Conservation (phyloP, 2,113 vertebrate genomes). For the Bufo bufo region DNA sequence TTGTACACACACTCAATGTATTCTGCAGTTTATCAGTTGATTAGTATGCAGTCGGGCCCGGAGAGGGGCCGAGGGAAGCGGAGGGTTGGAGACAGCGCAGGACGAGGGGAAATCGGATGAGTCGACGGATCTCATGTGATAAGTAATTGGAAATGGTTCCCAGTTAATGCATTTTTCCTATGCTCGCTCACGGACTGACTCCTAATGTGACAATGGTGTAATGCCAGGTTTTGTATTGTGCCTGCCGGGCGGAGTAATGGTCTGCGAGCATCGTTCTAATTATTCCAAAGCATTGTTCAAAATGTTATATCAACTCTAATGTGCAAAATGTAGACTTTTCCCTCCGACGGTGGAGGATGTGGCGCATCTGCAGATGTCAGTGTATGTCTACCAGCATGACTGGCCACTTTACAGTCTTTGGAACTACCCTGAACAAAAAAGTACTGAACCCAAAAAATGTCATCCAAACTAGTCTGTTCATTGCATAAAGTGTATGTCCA, state of each 20-base stretch:
- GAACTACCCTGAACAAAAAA: too few species aligned
- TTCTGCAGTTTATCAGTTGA: background rate
- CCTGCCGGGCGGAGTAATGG: background rate
- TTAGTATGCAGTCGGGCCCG: background rate
- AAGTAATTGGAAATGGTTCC: background rate
- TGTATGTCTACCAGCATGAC: too few species aligned
- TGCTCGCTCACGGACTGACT: background rate
- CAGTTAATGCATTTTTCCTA: background rate
- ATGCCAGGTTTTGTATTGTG: background rate
- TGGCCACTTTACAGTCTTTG: too few species aligned
- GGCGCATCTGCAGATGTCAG: too few species aligned
- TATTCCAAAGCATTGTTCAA: background rate
- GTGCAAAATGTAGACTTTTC: background rate
- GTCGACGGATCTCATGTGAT: background rate
- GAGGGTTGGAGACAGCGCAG: background rate
- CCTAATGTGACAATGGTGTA: background rate
- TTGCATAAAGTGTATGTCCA: background rate
- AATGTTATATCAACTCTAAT: background rate
- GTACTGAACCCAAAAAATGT: background rate
- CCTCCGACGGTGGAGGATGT: background rate
- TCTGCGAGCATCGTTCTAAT: background rate
- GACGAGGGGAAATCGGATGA: background rate
- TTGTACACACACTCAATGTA: background rate
- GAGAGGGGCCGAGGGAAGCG: background rate
- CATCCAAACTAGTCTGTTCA: background rate